A percentile compares a stretch with the other conserved stretches of the same genome.
Evolutionary conservation across 2,888 invertebrate genomes (phyloP).

Genomic region (Linyphia triangularis): DNA sequence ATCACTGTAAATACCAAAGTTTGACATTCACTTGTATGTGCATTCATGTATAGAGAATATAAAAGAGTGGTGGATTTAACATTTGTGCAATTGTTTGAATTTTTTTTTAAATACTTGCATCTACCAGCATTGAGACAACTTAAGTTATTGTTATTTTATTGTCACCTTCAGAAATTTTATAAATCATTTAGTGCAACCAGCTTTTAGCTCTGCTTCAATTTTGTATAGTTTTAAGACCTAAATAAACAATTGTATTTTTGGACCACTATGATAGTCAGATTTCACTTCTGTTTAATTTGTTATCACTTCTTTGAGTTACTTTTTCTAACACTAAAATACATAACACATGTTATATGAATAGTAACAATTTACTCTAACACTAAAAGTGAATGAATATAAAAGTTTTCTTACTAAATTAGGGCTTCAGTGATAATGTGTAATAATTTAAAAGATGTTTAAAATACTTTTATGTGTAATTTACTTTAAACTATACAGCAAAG

Average conservation of each 20-base stretch:
- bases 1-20: conserved; percentile 75
- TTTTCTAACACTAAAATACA: background rate
- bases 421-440: no score
- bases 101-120: conserved; percentile 67
- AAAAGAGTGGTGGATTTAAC: conserved; percentile 75
- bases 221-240: conserved; percentile 75
- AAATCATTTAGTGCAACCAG: conserved; percentile 69
- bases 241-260: conserved; percentile 75
- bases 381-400: no score
- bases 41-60: conserved; percentile 76
- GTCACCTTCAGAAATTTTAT: conserved; percentile 70
- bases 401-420: no score
- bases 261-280: conserved; percentile 65
- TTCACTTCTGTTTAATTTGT: conserved; percentile 34
- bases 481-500: no score
- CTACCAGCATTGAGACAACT: conserved; percentile 62
- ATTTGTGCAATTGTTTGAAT: conserved; percentile 74
- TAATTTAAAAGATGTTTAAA: no score
- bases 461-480: no score
- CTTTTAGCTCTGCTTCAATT: conserved; percentile 75
- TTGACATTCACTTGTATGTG: conserved; percentile 76
- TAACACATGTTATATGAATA: no score
- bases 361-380: no score
- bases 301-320: background rate
- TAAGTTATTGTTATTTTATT: conserved; percentile 75